Percentiles rank a stretch among this genome's conserved stretches.
Evolutionary conservation across 2,113 vertebrate species (phyloP).

Genomic region (Upupa epops): DNA sequence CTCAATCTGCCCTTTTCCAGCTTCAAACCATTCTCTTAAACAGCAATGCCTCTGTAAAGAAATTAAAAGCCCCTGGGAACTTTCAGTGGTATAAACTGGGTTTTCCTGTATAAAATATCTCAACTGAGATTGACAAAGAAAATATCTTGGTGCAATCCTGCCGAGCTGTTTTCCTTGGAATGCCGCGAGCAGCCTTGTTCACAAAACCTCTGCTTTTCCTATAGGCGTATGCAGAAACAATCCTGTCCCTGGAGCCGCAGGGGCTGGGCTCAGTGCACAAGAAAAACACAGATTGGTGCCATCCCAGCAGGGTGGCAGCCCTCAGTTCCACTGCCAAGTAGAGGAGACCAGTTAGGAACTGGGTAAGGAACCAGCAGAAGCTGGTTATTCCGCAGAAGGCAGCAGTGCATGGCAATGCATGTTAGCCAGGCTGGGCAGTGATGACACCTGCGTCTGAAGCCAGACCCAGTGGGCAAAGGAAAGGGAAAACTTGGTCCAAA

Average conservation of each 20-base stretch:
- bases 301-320: conserved; percentile 63
- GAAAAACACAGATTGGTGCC: conserved; percentile 58
- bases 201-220: conserved; percentile 73
- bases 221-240: conserved; percentile 71
- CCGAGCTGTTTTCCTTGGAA: conserved; percentile 76
- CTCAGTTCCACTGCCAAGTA: conserved; percentile 43
- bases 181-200: conserved; percentile 55
- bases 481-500: not conserved
- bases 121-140: conserved; percentile 69
- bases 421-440: not conserved
- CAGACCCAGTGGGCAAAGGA: not conserved
- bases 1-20: too few relatives aligned
- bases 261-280: conserved; percentile 54
- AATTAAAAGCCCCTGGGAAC: conserved; percentile 40
- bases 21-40: too few relatives aligned
- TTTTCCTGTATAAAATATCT: conserved; percentile 61
- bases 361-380: conserved; percentile 21
- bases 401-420: not conserved
- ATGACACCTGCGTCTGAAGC: not conserved
- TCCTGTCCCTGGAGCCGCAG: conserved; percentile 49
- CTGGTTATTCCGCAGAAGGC: not conserved
- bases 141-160: conserved; percentile 61
- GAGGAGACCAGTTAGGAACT: conserved; percentile 34
- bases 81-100: conserved; percentile 48
- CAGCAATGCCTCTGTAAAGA: conserved; percentile 34